Evolutionary conservation across 35 echinoderm and acorn worm genomes (phyloP), one percentile per base, ranked within the genome.

Genomic region (Chiridota heheva): DNA sequence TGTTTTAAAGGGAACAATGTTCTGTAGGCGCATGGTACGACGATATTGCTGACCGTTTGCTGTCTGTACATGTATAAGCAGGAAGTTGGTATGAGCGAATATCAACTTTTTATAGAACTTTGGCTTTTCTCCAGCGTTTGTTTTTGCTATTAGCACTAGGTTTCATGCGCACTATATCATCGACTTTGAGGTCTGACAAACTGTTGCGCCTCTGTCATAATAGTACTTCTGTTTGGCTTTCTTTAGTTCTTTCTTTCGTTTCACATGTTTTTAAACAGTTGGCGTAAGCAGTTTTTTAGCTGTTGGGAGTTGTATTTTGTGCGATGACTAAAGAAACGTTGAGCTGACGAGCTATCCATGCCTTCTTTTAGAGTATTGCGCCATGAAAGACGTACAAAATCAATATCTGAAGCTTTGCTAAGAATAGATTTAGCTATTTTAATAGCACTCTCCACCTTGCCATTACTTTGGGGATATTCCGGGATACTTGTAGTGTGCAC

Each of bases 381-480:
- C 44, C 70, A 73, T 44, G 15, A 48, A 5, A 73, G 36, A 73
- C 27, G 65, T 31, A 18, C 35, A 17, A 69, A 17, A 39, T 69
- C 25, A 29, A 36, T n/a, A 38, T 69, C 35, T 10, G 3, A 26
- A 13, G 83, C 60, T 46, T 63, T 55, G 20, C 51, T 64, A 42
- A 76, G 37, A 0, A 90, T 38, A 27, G n/a, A 29, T 63, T 90
- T 87, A 27, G 82, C 89, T 2, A 86, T 78, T 41, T 91, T 87
- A 6, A 91, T 67, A 0, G 83, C 83, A 57, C 5, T 68, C 58
- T 86, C 69, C 2, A 66, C 65, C 64, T 80, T 87, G 6, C 83
- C 83, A 59, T 91, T 87, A 42, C 83, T 91, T 26, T 81, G 74
- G 25, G 73, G 65, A 51, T 65, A 81, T 42, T 81, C 65, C 17